Conservation (phyloP, 2,113 vertebrate species). For the Charadrius vociferus region DNA sequence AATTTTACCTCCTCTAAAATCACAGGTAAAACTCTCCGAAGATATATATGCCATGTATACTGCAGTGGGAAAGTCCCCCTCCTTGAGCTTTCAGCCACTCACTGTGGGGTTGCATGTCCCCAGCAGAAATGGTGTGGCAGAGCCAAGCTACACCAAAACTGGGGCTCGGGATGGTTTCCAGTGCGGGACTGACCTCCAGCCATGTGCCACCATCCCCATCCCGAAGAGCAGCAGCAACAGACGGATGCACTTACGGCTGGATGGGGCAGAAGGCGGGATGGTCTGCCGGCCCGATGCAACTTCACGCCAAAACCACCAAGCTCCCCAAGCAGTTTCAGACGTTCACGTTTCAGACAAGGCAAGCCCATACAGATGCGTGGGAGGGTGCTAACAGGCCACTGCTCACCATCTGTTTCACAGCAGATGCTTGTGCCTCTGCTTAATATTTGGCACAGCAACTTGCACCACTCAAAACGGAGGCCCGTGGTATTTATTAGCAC, state of each 20-base stretch:
- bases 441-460: not conserved
- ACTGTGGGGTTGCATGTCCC: not conserved
- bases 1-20: not conserved
- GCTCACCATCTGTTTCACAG: not conserved
- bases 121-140: rapidly evolving
- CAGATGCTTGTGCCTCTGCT: not conserved
- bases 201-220: rapidly evolving
- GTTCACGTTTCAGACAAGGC: not conserved
- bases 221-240: not conserved
- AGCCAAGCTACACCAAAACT: not conserved
- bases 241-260: rapidly evolving
- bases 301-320: not conserved
- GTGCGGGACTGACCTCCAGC: not conserved
- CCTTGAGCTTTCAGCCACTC: not conserved
- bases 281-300: not conserved
- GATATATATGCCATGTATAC: rapidly evolving
- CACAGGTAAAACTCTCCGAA: not conserved
- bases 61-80: not conserved
- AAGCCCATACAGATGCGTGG: not conserved
- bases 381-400: not conserved
- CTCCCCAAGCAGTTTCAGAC: not conserved
- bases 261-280: not conserved
- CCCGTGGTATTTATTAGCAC: not conserved
- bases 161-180: not conserved
- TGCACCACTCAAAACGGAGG: not conserved